Conservation (phyloP, 2,797 vertebrate species). For the Enteromius radiatus region DNA sequence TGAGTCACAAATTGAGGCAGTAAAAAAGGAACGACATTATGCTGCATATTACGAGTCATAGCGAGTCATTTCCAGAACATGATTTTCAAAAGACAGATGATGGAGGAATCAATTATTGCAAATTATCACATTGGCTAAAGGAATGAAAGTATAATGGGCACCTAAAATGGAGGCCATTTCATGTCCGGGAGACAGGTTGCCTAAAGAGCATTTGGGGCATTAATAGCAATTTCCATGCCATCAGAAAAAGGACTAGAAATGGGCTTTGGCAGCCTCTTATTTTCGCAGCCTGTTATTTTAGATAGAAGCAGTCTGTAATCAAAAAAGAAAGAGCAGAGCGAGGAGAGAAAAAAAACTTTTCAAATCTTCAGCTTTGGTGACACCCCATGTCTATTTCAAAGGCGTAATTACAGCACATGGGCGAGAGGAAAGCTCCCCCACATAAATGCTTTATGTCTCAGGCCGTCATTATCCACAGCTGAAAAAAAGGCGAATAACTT, state of each 20-base stretch:
- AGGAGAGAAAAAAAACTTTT: conserved; percentile 80
- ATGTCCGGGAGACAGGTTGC: conserved; percentile 87
- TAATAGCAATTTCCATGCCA: conserved; percentile 95
- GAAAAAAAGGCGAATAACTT: conserved; percentile 63
- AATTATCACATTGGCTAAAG: conserved; percentile 86
- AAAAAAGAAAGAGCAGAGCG: conserved; percentile 75
- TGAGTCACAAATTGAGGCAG: conserved; percentile 51
- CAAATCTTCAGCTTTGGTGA: conserved; percentile 85
- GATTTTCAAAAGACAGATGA: conserved; percentile 76
- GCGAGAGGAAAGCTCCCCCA: conserved; percentile 76
- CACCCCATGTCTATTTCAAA: conserved; percentile 94
- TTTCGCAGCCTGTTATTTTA: conserved; percentile 98
- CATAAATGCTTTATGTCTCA: conserved; percentile 84
- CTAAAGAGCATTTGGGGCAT: conserved; percentile 95
- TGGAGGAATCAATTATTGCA: conserved; percentile 87
- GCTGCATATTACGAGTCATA: conserved; percentile 62
- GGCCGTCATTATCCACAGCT: conserved; percentile 78
- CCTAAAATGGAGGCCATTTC: conserved; percentile 85
- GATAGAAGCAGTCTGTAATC: conserved; percentile 94
- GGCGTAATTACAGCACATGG: conserved; percentile 91
- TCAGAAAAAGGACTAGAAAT: conserved; percentile 81
- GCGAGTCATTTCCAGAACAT: conserved; percentile 70
- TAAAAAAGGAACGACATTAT: conserved; percentile 66
- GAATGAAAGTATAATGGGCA: conserved; percentile 79
- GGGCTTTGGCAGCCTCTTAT: conserved; percentile 80